Conservation (phyloP, 53 echinoderm and acorn worm species). For the Mesocentrotus franciscanus region DNA sequence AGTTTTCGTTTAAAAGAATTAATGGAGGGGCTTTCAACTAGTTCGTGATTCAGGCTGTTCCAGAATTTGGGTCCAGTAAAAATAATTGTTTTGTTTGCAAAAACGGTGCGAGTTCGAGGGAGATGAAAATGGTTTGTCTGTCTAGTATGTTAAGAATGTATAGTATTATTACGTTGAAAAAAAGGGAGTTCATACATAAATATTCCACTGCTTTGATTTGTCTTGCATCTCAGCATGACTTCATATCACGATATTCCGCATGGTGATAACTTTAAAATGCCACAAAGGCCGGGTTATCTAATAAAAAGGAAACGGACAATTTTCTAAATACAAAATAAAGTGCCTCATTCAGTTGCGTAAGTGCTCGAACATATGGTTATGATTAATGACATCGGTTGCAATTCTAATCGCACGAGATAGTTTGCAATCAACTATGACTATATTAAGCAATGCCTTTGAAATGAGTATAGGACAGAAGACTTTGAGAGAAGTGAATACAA, state of each 20-base stretch:
- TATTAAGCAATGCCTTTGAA: background rate
- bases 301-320: background rate
- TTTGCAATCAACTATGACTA: background rate
- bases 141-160: no score
- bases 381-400: background rate
- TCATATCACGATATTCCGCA: background rate
- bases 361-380: background rate
- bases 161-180: no score
- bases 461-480: background rate
- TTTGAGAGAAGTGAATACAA: background rate
- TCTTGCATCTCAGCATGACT: background rate
- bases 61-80: no score
- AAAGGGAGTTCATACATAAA: no score
- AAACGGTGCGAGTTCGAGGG: no score
- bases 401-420: background rate
- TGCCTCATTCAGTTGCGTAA: background rate
- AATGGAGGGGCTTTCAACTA: no score
- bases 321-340: background rate
- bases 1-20: no score
- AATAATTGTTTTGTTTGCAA: no score
- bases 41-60: no score
- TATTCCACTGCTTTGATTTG: background rate
- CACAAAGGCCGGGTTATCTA: background rate
- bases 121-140: no score
- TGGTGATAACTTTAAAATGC: background rate